Base-by-base conservation (phyloP, 2,888 invertebrate species). In the Hofmannophila pseudospretella region DNA sequence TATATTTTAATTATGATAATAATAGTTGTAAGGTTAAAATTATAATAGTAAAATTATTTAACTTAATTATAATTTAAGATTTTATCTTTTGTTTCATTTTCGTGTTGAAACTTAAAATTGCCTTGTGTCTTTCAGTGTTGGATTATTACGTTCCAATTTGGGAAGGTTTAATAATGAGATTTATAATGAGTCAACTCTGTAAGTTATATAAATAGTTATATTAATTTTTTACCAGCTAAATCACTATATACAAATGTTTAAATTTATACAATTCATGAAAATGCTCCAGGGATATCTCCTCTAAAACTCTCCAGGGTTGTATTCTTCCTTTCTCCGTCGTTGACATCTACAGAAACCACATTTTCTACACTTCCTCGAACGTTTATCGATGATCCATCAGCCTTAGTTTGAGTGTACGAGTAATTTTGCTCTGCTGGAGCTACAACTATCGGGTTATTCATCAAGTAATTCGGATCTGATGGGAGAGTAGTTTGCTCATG, bases 381-480 rank as follows among this genome's bases (percentile, higher is more conserved):
- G 12, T 41, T 43, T 11, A 45, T 42, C 1, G 48, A 42, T 2
- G 51, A 47, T 0, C 57, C 50, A 36, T 53, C 55, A 20, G 25
- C 4, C 14, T 47, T 45, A 3, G 38, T 41, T 11, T 53, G 51
- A 26, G 40, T 49, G 20, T 48, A 54, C 4, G 48, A 49, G 38
- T 45, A 51, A 8, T 35, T 38, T 3, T 29, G 27, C 4, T 40
- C 39, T 8, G 47, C 47, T 28, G 45, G 43, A 29, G 42, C 20
- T 10, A 54, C 53, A 1, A 54, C 47, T 20, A 54, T 56, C 1
- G 54, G 54, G 33, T 56, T 48, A 11, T 40, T 35, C 27, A 35
- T 41, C 9, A 49, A 44, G 1, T 26, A 30, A 3, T 9, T 10
- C 11, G 4, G 2, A 25, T n/a, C 25, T 9, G 25, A n/a, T 9